Base-by-base conservation (phyloP, 2,113 vertebrate genomes). In the Stictonetta naevosa region DNA sequence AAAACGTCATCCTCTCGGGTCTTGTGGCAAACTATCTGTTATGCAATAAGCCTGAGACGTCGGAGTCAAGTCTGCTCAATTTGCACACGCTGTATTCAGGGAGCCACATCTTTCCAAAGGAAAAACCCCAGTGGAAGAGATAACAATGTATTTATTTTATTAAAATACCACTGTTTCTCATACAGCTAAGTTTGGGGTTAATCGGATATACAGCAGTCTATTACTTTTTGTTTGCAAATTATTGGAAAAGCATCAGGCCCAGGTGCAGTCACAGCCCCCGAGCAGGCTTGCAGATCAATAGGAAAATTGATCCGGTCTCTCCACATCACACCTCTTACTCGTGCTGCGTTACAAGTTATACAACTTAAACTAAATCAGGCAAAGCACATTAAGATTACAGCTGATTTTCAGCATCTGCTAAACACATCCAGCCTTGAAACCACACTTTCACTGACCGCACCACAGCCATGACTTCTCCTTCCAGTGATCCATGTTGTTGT, bases 161-260 rank as follows among this genome's bases (percentile, higher is more conserved):
- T 36, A 33, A 90, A 85, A 68, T 82, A 52, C 31, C 56, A 42
- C 34, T 40, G 18, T 60, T 74, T 75, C 16, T 74, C 36, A 23
- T 80, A 81, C 55, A 93, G 71, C 46, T 38, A 68, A 55, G 11
- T 84, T 63, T 56, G 14, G 3, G 26, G 17, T 48, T 42, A 88
- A 96, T 29, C 36, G 86, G 42, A 84, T 63, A 91, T 92, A 86
- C 69, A 78, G 56, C 33, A 56, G 13, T 91, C 92, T 88, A 81
- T 88, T 81, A 59, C 18, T 93, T 81, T 79, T 72, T 6, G 1
- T 55, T 71, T 80, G 74, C 22, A 33, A 91, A 71, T 88, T 94
- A 94, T 6, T 89, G 94, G 80, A 75, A 94, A 88, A 88, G 23
- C 64, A 88, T 71, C 52, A 75, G 26, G 59, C 31, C 22, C 40